Evolutionary conservation across 2,888 invertebrate species (phyloP), one percentile per base, ranked within the genome.

Genomic region (Synanthedon tipuliformis): DNA sequence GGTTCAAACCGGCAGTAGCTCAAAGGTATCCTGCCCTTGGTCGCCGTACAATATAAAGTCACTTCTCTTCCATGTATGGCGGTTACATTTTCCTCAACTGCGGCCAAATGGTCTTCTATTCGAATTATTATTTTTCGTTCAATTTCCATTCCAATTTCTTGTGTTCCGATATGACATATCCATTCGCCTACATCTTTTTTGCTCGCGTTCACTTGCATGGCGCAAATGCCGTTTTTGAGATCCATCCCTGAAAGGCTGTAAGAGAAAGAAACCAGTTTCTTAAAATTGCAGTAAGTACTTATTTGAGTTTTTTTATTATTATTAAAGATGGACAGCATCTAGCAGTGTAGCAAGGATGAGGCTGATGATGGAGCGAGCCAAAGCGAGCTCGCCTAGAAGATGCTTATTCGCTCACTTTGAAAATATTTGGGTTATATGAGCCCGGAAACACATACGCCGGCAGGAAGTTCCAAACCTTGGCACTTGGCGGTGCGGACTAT

Each of bases 1-100:
- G 85, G 80, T 49, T 85, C 81, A 53, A 89, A 89, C 4, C 89
- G 72, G 51, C 89, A 89, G 56, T 89, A 88, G 23, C 76, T 80
- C 27, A 89, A 55, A 0, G 88, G 76, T 3, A 67, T 62, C 34
- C 71, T 59, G 0, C 71, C 73, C 16, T 72, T 75, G 0, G 81
- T 78, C 0, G 88, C 82, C 0, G 73, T 70, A 56, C 89, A 89
- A 1, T 70, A 66, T 40, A 89, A 53, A 0, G 83, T 82, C 1
- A 77, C 65, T 4, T 74, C 54, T 51, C 78, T 76, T 10, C 76
- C 78, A 16, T 78, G 71, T 1, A 71, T 61, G 0, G 71, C 73
- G 0, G 68, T 69, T 1, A 82, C 56, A 27, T 77, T 77, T 3
- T 66, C 63, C 51, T 73, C 63, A 1, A 81, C 58, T 0, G 88